Percentiles rank a stretch among this genome's conserved stretches.
Evolutionary conservation across 2,888 invertebrate genomes (phyloP).

Genomic region (Synanthedon myopaeformis): DNA sequence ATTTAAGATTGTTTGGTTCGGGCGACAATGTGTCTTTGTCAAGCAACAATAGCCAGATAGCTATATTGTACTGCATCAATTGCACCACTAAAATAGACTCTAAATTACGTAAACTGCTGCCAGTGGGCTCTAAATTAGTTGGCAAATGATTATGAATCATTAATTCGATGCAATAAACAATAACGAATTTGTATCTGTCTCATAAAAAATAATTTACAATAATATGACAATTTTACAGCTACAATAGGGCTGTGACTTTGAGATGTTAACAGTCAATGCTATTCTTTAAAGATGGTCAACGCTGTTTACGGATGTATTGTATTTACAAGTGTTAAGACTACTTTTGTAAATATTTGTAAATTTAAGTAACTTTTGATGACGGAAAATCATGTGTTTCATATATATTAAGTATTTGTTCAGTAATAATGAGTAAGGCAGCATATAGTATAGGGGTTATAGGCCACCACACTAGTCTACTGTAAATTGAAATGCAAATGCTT

Average conservation of each 20-base stretch:
- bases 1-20: conserved; percentile 40
- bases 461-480: too few species aligned
- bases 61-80: conserved; percentile 53
- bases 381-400: too few species aligned
- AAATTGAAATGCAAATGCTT: too few species aligned
- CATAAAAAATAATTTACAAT: neutral
- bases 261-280: too few species aligned
- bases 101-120: conserved; percentile 61
- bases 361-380: too few species aligned
- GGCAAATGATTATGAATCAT: conserved; percentile 57
- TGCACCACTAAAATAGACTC: conserved; percentile 53
- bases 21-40: conserved; percentile 60
- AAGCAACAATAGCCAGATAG: conserved; percentile 44
- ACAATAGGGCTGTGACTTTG: neutral
- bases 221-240: neutral
- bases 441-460: too few species aligned
- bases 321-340: too few species aligned
- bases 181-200: neutral
- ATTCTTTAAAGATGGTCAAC: too few species aligned
- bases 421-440: too few species aligned
- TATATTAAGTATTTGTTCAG: too few species aligned
- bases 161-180: conserved; percentile 16
- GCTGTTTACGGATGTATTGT: too few species aligned
- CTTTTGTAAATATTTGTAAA: too few species aligned
- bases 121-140: conserved; percentile 48